phyloP scores from a whole-genome alignment of 30 jellyfish, hydroid and myxozoan genomes.

The Chrysaora quinquecirrha region DNA sequence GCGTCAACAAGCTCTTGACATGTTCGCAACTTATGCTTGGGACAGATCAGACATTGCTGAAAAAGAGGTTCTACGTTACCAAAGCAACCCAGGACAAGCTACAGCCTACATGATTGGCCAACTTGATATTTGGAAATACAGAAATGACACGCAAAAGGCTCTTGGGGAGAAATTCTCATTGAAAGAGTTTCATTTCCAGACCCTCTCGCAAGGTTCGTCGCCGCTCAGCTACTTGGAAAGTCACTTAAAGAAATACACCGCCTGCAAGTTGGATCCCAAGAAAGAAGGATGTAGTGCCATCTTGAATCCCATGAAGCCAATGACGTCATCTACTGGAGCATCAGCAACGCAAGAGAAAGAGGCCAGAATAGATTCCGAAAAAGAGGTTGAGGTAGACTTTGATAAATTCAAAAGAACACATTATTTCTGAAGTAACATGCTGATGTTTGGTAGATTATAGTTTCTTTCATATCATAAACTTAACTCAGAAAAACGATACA shows the following conservation, averaged over 20 bases:
- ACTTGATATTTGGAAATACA: slow-evolving; percentile 79
- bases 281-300: slow-evolving; percentile 76
- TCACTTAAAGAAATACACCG: slow-evolving; percentile 72
- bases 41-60: slow-evolving; percentile 93
- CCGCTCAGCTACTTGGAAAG: slow-evolving; percentile 80
- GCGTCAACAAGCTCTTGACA: slow-evolving; percentile 80
- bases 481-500: no score
- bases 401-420: neutral
- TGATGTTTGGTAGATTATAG: no score
- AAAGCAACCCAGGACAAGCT: slow-evolving; percentile 99
- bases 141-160: slow-evolving; percentile 74
- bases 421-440: no score
- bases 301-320: slow-evolving; percentile 69
- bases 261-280: slow-evolving; percentile 52
- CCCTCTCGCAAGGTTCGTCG: slow-evolving; percentile 88
- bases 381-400: neutral
- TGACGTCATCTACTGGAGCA: slow-evolving; percentile 21
- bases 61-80: slow-evolving; percentile 96
- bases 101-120: slow-evolving; percentile 99
- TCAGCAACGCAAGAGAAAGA: slow-evolving; percentile 10
- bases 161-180: slow-evolving; percentile 71
- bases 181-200: slow-evolving; percentile 95
- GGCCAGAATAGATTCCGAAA: no score
- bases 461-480: no score
- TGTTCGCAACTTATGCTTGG: slow-evolving; percentile 95